phyloP scores from a whole-genome alignment of 2,888 invertebrate genomes.

The Nipponacmea schrenckii region DNA sequence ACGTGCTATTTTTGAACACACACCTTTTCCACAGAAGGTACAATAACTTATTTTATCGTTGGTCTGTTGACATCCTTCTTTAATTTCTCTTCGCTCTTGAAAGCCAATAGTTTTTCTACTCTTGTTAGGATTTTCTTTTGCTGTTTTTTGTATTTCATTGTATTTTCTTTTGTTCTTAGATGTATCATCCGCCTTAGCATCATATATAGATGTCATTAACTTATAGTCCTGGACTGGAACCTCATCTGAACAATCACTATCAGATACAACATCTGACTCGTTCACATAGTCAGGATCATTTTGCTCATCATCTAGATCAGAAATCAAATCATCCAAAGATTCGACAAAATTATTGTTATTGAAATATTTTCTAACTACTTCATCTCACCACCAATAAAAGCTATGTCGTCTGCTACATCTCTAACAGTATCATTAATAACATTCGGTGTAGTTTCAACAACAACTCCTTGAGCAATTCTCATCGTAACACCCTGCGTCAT shows the following conservation, averaged over 20 bases:
- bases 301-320: not conserved
- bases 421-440: not conserved
- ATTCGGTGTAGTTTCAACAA: not conserved
- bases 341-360: not conserved
- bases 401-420: not conserved
- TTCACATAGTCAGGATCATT: not conserved
- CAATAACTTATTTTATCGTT: slow-evolving; percentile 33
- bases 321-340: not conserved
- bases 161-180: not conserved
- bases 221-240: not conserved
- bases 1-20: slow-evolving; percentile 29
- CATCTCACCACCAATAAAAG: not conserved
- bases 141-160: not conserved
- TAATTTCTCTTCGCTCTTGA: not conserved
- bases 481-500: not conserved
- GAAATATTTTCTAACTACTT: not conserved
- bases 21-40: slow-evolving; percentile 27
- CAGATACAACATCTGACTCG: slow-evolving; percentile 6
- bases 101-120: not conserved
- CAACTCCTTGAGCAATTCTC: not conserved
- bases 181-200: not conserved
- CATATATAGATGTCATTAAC: not conserved
- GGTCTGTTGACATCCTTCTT: slow-evolving; percentile 27
- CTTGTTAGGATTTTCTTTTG: no score
- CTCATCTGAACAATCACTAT: slow-evolving; percentile 12